Conservation (phyloP, 2,113 vertebrate genomes). For the Melanostigma gelatinosum region DNA sequence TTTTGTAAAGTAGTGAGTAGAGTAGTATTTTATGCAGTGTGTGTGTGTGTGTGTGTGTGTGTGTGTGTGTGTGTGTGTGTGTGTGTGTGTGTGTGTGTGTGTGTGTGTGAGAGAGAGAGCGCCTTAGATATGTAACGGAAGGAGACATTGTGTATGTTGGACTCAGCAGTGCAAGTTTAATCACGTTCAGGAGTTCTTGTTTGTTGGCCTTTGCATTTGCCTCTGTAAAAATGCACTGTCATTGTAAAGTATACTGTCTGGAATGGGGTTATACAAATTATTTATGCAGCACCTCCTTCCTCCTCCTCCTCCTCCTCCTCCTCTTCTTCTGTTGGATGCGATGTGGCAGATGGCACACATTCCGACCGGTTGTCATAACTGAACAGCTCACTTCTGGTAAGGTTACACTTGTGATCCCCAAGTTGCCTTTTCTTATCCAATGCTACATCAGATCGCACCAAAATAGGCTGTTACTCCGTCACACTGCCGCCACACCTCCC, state of each 20-base stretch:
- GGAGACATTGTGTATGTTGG: background rate
- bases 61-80: background rate
- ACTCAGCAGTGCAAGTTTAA: slow-evolving; percentile 18
- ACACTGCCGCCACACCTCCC: background rate
- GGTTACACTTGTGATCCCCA: background rate
- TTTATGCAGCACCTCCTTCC: background rate
- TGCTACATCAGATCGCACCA: background rate
- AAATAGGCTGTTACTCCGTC: background rate
- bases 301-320: slow-evolving; percentile 25
- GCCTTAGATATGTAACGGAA: background rate
- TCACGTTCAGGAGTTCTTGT: background rate
- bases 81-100: background rate
- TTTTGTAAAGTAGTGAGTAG: slow-evolving; percentile 6
- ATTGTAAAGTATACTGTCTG: background rate
- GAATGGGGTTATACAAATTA: background rate
- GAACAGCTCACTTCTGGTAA: slow-evolving; percentile 5
- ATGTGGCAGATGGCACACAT: slow-evolving; percentile 31
- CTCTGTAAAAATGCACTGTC: background rate
- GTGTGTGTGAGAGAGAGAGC: slow-evolving; percentile 28
- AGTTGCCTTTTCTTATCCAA: background rate
- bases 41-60: slow-evolving; percentile 30
- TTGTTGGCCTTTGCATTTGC: background rate
- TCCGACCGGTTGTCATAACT: slow-evolving; percentile 4
- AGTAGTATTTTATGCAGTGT: background rate
- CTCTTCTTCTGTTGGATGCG: slow-evolving; percentile 15